A percentile compares a stretch with the other conserved stretches of the same genome.
These are phyloP conservation scores for Protobothrops mucrosquamatus DNA, from an alignment of 2,113 vertebrate genomes.

Conservation along the genomic window DNA sequence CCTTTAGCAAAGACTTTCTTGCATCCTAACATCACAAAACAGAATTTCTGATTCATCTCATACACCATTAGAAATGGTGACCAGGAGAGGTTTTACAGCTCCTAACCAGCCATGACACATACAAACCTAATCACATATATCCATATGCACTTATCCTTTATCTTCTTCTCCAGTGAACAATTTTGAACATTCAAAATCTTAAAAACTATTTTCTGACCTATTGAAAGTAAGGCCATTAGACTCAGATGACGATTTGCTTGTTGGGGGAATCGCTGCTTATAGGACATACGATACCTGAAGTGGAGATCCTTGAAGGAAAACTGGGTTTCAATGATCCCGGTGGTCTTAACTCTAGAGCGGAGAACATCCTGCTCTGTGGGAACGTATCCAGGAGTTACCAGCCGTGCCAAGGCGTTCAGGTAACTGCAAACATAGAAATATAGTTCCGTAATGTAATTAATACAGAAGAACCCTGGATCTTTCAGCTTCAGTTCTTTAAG, in stretches of 20 bases:
- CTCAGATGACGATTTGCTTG: neutral
- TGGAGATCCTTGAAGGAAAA: conserved; percentile 95
- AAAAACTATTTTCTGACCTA: neutral
- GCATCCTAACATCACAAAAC: neutral
- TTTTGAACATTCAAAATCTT: neutral
- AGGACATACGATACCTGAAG: conserved; percentile 79
- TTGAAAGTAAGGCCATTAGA: neutral
- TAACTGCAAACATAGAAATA: conserved; percentile 71
- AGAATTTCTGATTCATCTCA: neutral
- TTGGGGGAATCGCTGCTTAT: neutral
- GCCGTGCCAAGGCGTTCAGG: conserved; percentile 87
- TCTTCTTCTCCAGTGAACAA: neutral
- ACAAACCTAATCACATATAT: neutral
- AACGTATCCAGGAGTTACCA: conserved; percentile 87
- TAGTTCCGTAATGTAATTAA: neutral
- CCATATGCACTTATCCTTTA: neutral
- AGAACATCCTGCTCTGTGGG: conserved; percentile 97
- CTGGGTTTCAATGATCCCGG: conserved; percentile 93
- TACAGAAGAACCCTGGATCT: no score
- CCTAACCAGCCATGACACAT: neutral
- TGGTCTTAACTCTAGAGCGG: conserved; percentile 96
- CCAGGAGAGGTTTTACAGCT: neutral
- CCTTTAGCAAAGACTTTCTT: neutral
- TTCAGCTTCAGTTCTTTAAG: neutral
- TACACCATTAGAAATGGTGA: neutral